Evolutionary conservation across 1,140 invertebrate species (phyloP), one percentile per base, ranked within the genome.

Genomic region (Sogatella furcifera): DNA sequence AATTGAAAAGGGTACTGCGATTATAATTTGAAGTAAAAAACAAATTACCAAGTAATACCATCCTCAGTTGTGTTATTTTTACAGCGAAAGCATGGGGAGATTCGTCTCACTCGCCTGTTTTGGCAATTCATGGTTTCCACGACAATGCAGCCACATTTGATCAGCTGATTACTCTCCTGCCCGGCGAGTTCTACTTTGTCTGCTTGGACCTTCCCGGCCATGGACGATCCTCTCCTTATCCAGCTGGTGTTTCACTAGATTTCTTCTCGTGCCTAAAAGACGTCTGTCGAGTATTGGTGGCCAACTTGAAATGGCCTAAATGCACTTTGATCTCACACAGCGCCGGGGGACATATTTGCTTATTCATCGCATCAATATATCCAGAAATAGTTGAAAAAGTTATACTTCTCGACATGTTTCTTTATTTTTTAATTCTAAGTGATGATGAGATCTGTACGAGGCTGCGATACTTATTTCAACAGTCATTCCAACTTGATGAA

Each of bases 121-220:
- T 89, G 11, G 69, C 78, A 8, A 73, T 83, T 22, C 86, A 89
- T 68, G 87, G 86, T 1, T 62, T 69, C 15, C 65, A 76, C 58
- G 84, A 86, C 66, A 87, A 88, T 66, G 79, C 81, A 21, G 80
- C 79, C 9, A 73, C 80, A n/a, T 89, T 86, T 70, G 77, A 85
- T 59, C 75, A 75, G 19, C 72, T 90, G 5, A 75, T 86, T 41
- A 72, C 77, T 17, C 62, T 79, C 14, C 71, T 89, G 44, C 80
- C 82, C 3, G 65, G 70, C 46, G 66, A 73, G 2, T 80, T 77
- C 65, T 83, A 81, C 63, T 83, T 82, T 61, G 77, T 87, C 6
- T 77, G 78, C 66, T 72, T 86, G 28, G 86, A 88, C 69, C 72
- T 86, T 61, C 84, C 84, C 6, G 82, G 84, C 2, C 84, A 88